Evolutionary conservation across 2,888 invertebrate genomes (phyloP), one percentile per base, ranked within the genome.

Genomic region (Gastracanthus pulcherrimus): DNA sequence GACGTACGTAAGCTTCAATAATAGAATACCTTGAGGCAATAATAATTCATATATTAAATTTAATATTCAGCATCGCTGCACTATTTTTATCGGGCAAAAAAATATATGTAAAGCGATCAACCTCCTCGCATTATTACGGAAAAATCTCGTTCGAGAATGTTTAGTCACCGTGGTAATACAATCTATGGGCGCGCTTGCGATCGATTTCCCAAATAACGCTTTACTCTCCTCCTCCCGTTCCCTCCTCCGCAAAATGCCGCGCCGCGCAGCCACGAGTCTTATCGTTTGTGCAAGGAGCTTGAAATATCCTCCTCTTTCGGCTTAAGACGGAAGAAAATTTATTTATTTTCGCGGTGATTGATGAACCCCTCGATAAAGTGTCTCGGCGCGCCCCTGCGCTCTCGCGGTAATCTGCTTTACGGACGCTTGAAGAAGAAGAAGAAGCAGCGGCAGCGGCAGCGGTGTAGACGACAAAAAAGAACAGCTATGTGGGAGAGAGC

Each of bases 301-400:
- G 76, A 75, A 74, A 80, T 74, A 77, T 82, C 70, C 80, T 82
- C 66, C 80, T 48, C 51, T 71, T 82, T 76, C 23, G 48, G 9
- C 72, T 66, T 23, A 58, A 45, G 66, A 48, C 51, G 48, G 41
- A 64, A 82, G 84, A 85, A 86, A 87, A 87, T 87, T 88, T 86
- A 86, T 86, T 88, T 89, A 88, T 87, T 87, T 87, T 83, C 84
- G 76, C 81, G 78, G 85, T 86, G 87, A 88, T 88, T 87, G 88
- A 88, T 89, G 87, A 88, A 85, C 83, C 85, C 79, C 67, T 82
- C 83, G 85, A 87, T 88, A 87, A 81, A 82, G 78, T 82, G 82
- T 78, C 78, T 78, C 64, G 69, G 31, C 78, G 55, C 67, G 23
- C 75, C 77, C 72, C 70, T 41, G 55, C 64, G 3, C n/a, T n/a